Evolutionary conservation across 1,140 invertebrate species (phyloP), one percentile per base, ranked within the genome.

Genomic region (Trichonephila clavipes): DNA sequence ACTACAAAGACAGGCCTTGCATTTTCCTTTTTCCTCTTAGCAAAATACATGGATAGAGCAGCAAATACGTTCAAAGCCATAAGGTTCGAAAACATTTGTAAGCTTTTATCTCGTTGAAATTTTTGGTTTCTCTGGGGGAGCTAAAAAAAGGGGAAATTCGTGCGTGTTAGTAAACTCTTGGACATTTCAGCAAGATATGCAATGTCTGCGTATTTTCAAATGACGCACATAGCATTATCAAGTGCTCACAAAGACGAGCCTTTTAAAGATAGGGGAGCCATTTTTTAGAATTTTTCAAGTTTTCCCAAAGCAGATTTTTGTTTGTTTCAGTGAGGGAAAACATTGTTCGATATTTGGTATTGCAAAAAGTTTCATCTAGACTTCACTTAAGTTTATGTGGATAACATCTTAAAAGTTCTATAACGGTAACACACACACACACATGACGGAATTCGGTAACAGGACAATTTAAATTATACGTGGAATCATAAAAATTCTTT

Each of bases 81-180:
- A 88, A 88, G 86, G 28, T 66, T 88, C 59, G 86, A 51, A 64
- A 88, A 88, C 86, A 88, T 88, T 64, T 64, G 86, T 88, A 88
- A 34, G 62, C 86, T 88, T 88, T 88, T 88, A 88, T 88, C 86
- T 88, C 62, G 24, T 19, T 34, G 62, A 88, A 66, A 64, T 88
- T 66, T 88, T 58, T 62, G 59, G 18, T 88, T 88, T 66, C 86
- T 64, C 86, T 28, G 0, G 86, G 34, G 77, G 61, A 28, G 19
- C 61, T 10, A 40, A 51, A 51, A 28, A 24, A 14, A 51, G 28
- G n/a, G 83, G 40, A 59, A 61, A 85, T 19, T 85, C 51, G 51
- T 59, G 83, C 58, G 44, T 85, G 72, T 40, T 77, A 34, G 72
- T 34, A 77, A 77, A 40, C 72, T 77, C 72, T 40, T 28, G 72